These are phyloP conservation scores for Lymantria dispar DNA, from an alignment of 2,888 invertebrate species.

Conservation along the genomic window DNA sequence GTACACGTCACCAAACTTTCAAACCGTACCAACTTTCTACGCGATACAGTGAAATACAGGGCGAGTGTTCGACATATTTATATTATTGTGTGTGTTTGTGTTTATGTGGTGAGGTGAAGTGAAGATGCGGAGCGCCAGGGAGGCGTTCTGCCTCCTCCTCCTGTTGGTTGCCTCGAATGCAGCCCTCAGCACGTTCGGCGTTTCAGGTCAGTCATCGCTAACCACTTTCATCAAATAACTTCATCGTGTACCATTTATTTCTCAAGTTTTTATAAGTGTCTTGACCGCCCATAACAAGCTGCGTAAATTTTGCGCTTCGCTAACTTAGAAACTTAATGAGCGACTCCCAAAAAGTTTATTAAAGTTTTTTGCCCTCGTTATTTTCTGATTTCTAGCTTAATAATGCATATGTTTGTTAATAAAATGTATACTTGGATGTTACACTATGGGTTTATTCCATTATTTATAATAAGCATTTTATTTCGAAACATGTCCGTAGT, in stretches of 20 bases:
- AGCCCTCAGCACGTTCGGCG: constrained; percentile 68
- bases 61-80: constrained; percentile 38
- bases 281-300: background rate
- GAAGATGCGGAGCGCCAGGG: constrained; percentile 75
- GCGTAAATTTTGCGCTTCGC: constrained; percentile 1
- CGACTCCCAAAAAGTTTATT: background rate
- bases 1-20: constrained; percentile 73
- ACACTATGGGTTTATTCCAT: background rate
- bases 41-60: constrained; percentile 34
- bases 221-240: constrained; percentile 4
- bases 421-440: background rate
- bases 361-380: background rate
- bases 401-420: background rate
- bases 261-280: background rate
- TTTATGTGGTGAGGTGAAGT: constrained; percentile 71
- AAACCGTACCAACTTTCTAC: constrained; percentile 60
- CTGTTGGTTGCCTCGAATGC: constrained; percentile 60
- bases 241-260: constrained; percentile 1
- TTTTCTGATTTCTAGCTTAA: background rate
- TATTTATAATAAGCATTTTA: background rate
- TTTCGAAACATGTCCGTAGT: background rate
- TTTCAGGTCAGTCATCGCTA: constrained; percentile 61
- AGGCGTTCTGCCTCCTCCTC: constrained; percentile 72
- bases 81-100: constrained; percentile 56
- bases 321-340: constrained; percentile 1